Evolutionary conservation across 2,888 invertebrate species (phyloP).

Genomic region (Thera obeliscata): DNA sequence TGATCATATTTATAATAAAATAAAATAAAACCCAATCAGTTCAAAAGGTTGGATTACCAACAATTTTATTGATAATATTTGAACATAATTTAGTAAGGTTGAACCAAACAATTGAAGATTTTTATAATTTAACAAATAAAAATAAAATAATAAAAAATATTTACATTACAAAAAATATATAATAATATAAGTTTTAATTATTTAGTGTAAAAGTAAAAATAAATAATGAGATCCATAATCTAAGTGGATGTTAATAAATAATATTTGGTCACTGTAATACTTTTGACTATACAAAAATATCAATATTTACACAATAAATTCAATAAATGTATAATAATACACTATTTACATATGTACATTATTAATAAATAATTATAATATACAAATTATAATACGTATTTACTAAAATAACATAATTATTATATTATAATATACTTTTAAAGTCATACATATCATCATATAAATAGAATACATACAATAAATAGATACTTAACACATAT

Average conservation of each 20-base stretch:
- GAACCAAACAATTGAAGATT: constrained; percentile 43
- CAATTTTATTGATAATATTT: constrained; percentile 71
- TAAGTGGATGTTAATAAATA: constrained; percentile 48
- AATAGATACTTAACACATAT: constrained; percentile 14
- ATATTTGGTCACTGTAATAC: constrained; percentile 54
- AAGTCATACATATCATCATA: constrained; percentile 38
- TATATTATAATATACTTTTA: constrained; percentile 19
- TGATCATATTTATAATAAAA: no score
- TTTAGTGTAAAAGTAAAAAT: constrained; percentile 42
- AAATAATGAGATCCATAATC: constrained; percentile 64
- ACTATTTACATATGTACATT: constrained; percentile 57
- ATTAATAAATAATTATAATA: constrained; percentile 21
- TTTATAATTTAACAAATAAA: constrained; percentile 35
- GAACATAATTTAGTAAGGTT: constrained; percentile 58
- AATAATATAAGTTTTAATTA: constrained; percentile 39
- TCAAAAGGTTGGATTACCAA: constrained; percentile 60
- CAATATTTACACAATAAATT: constrained; percentile 48
- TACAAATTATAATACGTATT: constrained; percentile 15
- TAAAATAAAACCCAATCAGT: not conserved
- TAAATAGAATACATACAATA: constrained; percentile 31
- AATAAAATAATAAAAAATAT: constrained; percentile 50
- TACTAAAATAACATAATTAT: constrained; percentile 1
- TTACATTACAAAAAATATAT: constrained; percentile 55
- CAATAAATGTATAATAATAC: constrained; percentile 68
- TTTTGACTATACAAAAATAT: constrained; percentile 47